Evolutionary conservation across 2,113 vertebrate genomes (phyloP).

Genomic region (Cyrtonyx montezumae): DNA sequence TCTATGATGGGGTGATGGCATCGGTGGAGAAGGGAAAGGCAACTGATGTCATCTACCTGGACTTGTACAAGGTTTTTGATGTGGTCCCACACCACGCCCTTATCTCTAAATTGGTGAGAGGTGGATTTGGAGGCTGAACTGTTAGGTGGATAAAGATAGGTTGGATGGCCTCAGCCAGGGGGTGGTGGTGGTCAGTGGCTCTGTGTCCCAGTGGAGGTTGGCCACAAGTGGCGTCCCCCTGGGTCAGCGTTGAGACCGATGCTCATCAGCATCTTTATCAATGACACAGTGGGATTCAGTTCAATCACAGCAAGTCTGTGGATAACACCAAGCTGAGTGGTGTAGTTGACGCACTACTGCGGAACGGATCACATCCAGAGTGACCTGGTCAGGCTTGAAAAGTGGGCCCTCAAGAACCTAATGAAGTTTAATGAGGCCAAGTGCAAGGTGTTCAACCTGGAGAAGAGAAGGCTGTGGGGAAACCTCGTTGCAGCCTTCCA

Average conservation of each 20-base stretch:
- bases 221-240: neutral
- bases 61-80: no score
- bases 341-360: neutral
- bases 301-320: neutral
- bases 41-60: no score
- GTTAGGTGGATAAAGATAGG: neutral
- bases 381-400: neutral
- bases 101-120: no score
- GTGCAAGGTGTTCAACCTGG: neutral
- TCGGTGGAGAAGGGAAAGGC: no score
- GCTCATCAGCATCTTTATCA: neutral
- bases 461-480: neutral
- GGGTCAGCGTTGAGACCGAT: neutral
- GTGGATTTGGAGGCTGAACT: neutral
- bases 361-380: neutral
- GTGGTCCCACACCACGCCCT: no score
- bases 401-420: neutral
- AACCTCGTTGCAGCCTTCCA: neutral
- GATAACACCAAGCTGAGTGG: neutral
- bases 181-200: neutral
- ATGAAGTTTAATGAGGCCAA: neutral
- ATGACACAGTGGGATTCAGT: neutral
- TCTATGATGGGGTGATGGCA: no score
- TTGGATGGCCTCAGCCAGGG: neutral
- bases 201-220: neutral